Percentiles rank a stretch among this genome's conserved stretches.
phyloP scores from a whole-genome alignment of 2,113 vertebrate genomes.

The Hippoglossus stenolepis region DNA sequence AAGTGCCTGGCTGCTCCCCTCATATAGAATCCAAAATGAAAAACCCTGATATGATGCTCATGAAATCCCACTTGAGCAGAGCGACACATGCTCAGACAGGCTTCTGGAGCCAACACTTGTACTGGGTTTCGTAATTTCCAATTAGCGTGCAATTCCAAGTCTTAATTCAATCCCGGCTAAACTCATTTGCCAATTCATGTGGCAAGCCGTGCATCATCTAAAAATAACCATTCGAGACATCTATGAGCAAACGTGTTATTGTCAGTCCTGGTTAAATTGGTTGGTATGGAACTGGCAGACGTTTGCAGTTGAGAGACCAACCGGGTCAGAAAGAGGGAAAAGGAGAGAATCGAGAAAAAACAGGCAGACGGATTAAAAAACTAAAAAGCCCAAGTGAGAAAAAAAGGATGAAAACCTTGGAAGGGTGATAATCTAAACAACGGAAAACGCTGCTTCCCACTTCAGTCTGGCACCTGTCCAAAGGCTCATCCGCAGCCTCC shows the following conservation, averaged over 20 bases:
- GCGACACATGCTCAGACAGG: slow-evolving; percentile 71
- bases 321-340: background rate
- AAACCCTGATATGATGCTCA: slow-evolving; percentile 39
- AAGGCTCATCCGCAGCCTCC: slow-evolving; percentile 35
- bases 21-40: slow-evolving; percentile 46
- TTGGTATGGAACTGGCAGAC: background rate
- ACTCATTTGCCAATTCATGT: slow-evolving; percentile 61
- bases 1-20: slow-evolving; percentile 39
- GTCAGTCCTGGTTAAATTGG: slow-evolving; percentile 10
- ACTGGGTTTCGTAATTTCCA: slow-evolving; percentile 72
- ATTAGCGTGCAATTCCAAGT: slow-evolving; percentile 69
- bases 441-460: slow-evolving; percentile 8
- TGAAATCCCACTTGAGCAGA: slow-evolving; percentile 68
- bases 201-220: slow-evolving; percentile 47
- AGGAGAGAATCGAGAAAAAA: background rate
- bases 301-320: background rate
- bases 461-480: slow-evolving; percentile 34
- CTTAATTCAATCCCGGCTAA: slow-evolving; percentile 65
- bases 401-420: background rate
- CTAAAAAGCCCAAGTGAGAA: background rate
- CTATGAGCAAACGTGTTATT: slow-evolving; percentile 2
- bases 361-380: background rate
- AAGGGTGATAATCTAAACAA: slow-evolving; percentile 32
- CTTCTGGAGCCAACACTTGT: slow-evolving; percentile 60
- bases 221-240: slow-evolving; percentile 37